Base-by-base conservation (phyloP, 2,113 vertebrate species). In the Manacus vitellinus region DNA sequence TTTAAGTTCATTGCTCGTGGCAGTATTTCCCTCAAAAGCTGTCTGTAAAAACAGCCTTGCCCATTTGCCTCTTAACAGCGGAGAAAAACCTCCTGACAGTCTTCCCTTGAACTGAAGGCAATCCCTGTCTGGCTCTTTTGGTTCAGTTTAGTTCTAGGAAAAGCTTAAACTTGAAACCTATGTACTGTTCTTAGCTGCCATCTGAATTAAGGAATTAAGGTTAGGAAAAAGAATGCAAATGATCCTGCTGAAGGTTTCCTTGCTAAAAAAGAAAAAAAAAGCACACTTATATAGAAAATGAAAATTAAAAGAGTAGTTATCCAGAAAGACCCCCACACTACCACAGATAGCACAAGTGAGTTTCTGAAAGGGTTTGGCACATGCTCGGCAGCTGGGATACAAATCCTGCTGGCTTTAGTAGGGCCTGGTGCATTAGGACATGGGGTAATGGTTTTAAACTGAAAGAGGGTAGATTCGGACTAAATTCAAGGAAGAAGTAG, bases 351-450 rank as follows among this genome's bases (percentile, higher is more conserved):
- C 72, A 88, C 49, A 35, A 91, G 31, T 9, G 55, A 94, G 58
- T 86, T 97, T 85, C 66, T 92, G 77, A 92, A 92, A 95, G 74
- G 39, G 67, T 62, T 71, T 95, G 96, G 85, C 88, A 96, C 46
- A 77, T 72, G 80, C 56, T 89, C 86, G 78, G 83, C 65, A 92
- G 89, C 87, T 92, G 88, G 70, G 80, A 91, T 68, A 94, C 65
- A 97, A 96, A 83, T 58, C 10, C 23, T 51, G 15, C 18, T 71
- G 43, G 58, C 65, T 65, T 65, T 51, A 39, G 35, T 20, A 78
- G 10, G 47, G 10, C 8, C 51, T 44, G 22, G 21, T 49, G 20
- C 3, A 24, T n/a, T 3, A 62, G 62, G 35, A 44, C 33, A 44
- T 11, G 16, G 25, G 39, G 79, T 21, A 43, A 86, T 24, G 15